phyloP scores from a whole-genome alignment of 2,888 invertebrate species.

The Euproctis similis region DNA sequence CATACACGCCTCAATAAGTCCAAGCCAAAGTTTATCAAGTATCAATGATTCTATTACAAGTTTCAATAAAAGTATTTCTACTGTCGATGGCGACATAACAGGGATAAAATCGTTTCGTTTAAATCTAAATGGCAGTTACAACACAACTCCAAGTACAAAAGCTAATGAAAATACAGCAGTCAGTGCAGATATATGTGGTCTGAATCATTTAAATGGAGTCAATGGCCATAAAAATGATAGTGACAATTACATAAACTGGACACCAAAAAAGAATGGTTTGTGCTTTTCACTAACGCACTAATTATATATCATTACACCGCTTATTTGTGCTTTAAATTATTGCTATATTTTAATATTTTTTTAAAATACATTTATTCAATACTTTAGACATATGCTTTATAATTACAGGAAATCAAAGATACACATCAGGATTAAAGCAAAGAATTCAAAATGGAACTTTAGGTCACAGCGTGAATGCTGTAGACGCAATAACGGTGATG shows the following conservation, averaged over 20 bases:
- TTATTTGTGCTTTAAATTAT: conserved; percentile 15
- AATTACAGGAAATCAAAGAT: conserved; percentile 72
- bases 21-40: conserved; percentile 12
- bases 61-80: too few species aligned
- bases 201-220: conserved; percentile 23
- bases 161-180: conserved; percentile 21
- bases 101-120: conserved; percentile 42
- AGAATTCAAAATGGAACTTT: conserved; percentile 76
- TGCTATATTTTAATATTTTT: conserved; percentile 1
- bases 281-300: conserved; percentile 58
- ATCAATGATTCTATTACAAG: conserved; percentile 13
- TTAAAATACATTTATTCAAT: too few species aligned
- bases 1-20: too few species aligned
- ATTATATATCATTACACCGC: conserved; percentile 27
- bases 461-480: conserved; percentile 68
- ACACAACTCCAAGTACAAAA: conserved; percentile 29
- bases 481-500: conserved; percentile 51
- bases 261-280: conserved; percentile 59
- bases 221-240: conserved; percentile 45
- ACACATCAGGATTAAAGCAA: conserved; percentile 75
- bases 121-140: conserved; percentile 20
- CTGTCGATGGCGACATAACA: too few species aligned
- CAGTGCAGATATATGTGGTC: conserved; percentile 19
- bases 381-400: background rate
- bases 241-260: conserved; percentile 28